These are phyloP conservation scores for Pemphigus obesinymphae DNA, from an alignment of 1,140 invertebrate genomes.

Conservation along the genomic window DNA sequence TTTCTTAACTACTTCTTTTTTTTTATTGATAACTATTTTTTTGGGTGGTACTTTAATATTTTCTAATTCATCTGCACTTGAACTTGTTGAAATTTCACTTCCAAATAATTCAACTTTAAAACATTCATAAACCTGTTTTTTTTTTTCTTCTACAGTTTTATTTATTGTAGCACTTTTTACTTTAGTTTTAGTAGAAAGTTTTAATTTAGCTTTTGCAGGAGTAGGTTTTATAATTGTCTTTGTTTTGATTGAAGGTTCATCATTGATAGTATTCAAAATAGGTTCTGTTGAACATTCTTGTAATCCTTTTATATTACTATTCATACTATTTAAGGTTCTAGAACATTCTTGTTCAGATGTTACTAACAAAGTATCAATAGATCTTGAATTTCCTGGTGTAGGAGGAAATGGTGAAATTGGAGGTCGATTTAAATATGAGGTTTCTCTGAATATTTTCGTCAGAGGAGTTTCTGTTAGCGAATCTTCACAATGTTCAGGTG, in stretches of 20 bases:
- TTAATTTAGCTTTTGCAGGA: background rate
- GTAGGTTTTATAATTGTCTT: background rate
- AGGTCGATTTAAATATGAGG: constrained; percentile 25
- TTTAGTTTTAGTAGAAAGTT: background rate
- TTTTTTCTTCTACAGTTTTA: background rate
- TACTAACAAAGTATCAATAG: constrained; percentile 1
- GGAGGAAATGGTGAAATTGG: constrained; percentile 35
- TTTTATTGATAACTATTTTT: constrained; percentile 15
- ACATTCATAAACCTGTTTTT: constrained; percentile 22
- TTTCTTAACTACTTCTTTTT: background rate
- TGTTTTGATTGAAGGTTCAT: background rate
- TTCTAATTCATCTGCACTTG: background rate
- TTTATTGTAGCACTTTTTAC: background rate
- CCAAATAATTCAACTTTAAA: constrained; percentile 32
- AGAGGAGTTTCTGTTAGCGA: constrained; percentile 15
- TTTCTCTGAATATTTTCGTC: constrained; percentile 29
- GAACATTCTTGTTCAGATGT: background rate
- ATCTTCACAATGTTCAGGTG: constrained; percentile 14
- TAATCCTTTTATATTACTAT: background rate
- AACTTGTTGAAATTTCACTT: constrained; percentile 18
- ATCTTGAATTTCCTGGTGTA: constrained; percentile 31
- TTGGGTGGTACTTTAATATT: background rate
- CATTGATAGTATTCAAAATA: background rate
- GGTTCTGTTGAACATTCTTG: background rate
- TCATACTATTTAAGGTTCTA: background rate